Conservation (phyloP, 2,888 invertebrate species). For the Drosophila leonis region DNA sequence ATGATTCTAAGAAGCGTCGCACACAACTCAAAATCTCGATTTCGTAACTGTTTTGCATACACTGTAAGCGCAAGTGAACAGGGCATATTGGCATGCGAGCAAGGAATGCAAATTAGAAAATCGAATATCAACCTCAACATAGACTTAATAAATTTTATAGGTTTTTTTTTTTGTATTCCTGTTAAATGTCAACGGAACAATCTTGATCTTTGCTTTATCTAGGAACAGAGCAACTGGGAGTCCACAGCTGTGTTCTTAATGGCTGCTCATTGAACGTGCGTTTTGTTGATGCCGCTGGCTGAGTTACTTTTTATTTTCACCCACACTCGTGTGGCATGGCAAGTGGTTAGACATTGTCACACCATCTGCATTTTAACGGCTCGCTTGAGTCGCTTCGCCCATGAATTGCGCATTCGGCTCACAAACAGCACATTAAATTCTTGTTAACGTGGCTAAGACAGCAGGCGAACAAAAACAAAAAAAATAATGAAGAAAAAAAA, state of each 20-base stretch:
- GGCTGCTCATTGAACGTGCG: conserved; percentile 25
- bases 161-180: background rate
- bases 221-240: conserved; percentile 13
- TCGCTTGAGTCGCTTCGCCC: conserved; percentile 31
- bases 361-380: conserved; percentile 65
- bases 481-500: conserved; percentile 30
- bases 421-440: conserved; percentile 69
- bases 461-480: background rate
- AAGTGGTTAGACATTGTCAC: conserved; percentile 47
- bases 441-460: conserved; percentile 75
- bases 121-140: background rate
- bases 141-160: background rate
- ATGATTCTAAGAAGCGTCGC: conserved; percentile 44
- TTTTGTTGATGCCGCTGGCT: conserved; percentile 45
- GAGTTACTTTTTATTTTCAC: conserved; percentile 75
- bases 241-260: background rate
- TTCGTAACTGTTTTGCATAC: conserved; percentile 66
- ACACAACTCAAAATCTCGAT: conserved; percentile 57
- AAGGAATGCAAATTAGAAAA: no score
- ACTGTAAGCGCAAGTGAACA: background rate
- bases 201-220: conserved; percentile 1
- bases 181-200: background rate
- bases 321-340: conserved; percentile 60
- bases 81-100: conserved; percentile 8
- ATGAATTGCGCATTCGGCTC: conserved; percentile 51